phyloP scores from a whole-genome alignment of 2,888 invertebrate genomes.

The Nipponacmea schrenckii region DNA sequence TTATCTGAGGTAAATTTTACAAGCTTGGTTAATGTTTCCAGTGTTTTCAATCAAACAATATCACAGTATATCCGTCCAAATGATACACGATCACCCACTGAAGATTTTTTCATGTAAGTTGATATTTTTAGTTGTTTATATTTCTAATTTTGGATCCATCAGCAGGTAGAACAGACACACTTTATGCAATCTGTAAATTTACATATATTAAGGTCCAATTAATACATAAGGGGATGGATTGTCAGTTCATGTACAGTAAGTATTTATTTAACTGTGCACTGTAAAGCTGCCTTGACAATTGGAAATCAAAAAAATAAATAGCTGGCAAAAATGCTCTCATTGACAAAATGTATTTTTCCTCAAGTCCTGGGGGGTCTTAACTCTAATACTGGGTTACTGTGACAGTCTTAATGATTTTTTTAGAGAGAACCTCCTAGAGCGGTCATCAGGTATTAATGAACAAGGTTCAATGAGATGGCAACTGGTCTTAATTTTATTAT shows the following conservation, averaged over 20 bases:
- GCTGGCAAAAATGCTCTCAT: no score
- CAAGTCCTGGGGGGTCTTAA: neutral
- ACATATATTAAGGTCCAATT: no score
- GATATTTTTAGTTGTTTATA: neutral
- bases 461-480: constrained; percentile 88
- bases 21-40: neutral
- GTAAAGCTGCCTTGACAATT: no score
- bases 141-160: no score
- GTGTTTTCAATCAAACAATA: constrained; percentile 24
- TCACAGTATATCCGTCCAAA: constrained; percentile 71
- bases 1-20: neutral
- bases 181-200: no score
- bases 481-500: constrained; percentile 85
- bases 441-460: constrained; percentile 84
- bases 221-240: no score
- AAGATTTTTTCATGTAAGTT: constrained; percentile 90
- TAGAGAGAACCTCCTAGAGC: constrained; percentile 87
- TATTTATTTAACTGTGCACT: no score
- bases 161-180: no score
- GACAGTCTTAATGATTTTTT: constrained; percentile 58
- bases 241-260: no score
- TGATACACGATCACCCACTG: constrained; percentile 84
- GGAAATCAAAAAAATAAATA: no score
- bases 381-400: neutral
- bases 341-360: neutral